Conservation (phyloP, 2,888 invertebrate genomes). For the Ariolimax columbianus region DNA sequence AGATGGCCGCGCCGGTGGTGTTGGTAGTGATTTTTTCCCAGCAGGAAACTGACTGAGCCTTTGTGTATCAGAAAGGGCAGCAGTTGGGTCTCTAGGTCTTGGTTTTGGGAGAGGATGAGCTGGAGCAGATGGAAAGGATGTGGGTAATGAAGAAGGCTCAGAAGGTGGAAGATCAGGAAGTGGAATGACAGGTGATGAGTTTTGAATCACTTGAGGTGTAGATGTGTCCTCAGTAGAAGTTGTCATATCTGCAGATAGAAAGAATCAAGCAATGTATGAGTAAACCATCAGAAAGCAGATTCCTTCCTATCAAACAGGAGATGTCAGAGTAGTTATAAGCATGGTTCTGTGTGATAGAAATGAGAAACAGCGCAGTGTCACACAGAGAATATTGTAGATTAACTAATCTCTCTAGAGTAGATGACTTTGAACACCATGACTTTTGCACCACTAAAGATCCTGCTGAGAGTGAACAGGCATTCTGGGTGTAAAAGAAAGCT, state of each 20-base stretch:
- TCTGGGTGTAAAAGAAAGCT: too few species aligned
- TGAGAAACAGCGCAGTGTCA: too few species aligned
- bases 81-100: not conserved
- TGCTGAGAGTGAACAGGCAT: too few species aligned
- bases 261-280: not conserved
- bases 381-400: too few species aligned
- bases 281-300: not conserved
- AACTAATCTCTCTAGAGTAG: too few species aligned
- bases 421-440: too few species aligned
- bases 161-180: not conserved
- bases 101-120: not conserved
- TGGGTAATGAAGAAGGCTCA: not conserved
- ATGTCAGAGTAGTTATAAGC: too few species aligned
- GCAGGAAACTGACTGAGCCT: not conserved
- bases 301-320: too few species aligned
- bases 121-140: not conserved
- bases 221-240: not conserved
- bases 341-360: too few species aligned
- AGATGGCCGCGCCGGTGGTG: constrained; percentile 5
- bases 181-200: not conserved
- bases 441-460: too few species aligned
- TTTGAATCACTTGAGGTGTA: not conserved
- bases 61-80: not conserved
- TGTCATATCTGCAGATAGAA: not conserved
- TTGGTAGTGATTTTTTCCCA: not conserved